Evolutionary conservation across 1,140 invertebrate genomes (phyloP).

Genomic region (Trachymyrmex septentrionalis): DNA sequence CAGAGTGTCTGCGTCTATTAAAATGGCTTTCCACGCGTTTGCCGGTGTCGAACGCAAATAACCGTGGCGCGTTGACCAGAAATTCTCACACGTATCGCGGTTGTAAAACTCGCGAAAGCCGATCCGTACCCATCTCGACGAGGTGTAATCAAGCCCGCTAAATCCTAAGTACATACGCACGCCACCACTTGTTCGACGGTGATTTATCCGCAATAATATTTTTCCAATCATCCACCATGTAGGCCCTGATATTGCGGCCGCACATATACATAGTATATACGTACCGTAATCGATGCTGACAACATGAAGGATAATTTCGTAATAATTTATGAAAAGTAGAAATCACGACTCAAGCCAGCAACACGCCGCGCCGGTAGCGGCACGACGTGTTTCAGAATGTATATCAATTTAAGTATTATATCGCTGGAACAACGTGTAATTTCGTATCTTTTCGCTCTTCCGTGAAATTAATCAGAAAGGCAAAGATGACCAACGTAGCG

Average conservation of each 20-base stretch:
- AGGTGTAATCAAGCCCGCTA: conserved; percentile 58
- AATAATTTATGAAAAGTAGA: conserved; percentile 65
- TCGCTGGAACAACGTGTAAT: conserved; percentile 58
- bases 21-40: conserved; percentile 51
- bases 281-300: conserved; percentile 27
- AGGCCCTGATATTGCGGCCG: neutral
- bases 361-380: conserved; percentile 29
- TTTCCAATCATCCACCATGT: conserved; percentile 20
- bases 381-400: conserved; percentile 43
- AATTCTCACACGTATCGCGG: conserved; percentile 57
- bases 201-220: conserved; percentile 67
- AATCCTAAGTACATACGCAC: conserved; percentile 57
- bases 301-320: conserved; percentile 52
- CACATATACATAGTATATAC: too few species aligned
- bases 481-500: conserved; percentile 53
- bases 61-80: conserved; percentile 43
- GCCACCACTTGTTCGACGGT: conserved; percentile 39
- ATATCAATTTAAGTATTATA: conserved; percentile 57
- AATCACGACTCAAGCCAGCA: neutral
- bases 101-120: conserved; percentile 61
- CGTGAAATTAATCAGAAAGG: conserved; percentile 65
- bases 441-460: conserved; percentile 55
- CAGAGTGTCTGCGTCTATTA: conserved; percentile 49
- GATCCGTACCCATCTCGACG: conserved; percentile 42
- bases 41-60: conserved; percentile 50